Evolutionary conservation across 2,797 vertebrate genomes (phyloP), one percentile per base, ranked within the genome.

Genomic region (Philypnodon macrostomus): DNA sequence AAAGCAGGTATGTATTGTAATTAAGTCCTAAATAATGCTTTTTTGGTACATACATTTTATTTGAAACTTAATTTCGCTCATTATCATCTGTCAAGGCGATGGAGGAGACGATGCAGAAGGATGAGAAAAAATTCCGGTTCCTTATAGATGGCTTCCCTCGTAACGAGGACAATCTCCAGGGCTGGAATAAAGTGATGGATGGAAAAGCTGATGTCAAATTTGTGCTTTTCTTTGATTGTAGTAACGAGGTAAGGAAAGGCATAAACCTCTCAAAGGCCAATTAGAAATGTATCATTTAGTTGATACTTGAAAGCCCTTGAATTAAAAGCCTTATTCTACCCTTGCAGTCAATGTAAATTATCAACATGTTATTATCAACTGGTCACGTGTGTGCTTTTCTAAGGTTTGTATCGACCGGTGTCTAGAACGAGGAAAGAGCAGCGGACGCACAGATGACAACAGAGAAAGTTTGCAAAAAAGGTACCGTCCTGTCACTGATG

Each of bases 141-240:
- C 93, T 99, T 61, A 97, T 99, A 54, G 97, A 98, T 52, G 96
- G 96, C 24, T 99, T 99, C 75, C 97, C 97, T 33, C 94, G 97
- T 46, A 98, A 99, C 48, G 85, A 97, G 85, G 93, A 98, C 87
- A 99, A 99, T 81, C 92, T 99, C 54, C 87, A 93, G 74, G 97
- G 97, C 17, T 98, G 97, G 97, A 92, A 81, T 38, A 84, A 19
- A 1, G 92, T 88, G 53, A 98, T 98, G 97, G 90, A 95, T 14
- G 90, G 81, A 64, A 92, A 95, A 67, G 95, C 94, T 0, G 91
- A 97, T 47, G 92, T 98, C 69, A 94, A 92, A 76, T 99, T 98
- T 72, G 93, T 99, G 79, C 91, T 99, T 29, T 98, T 98, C 84
- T 99, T 99, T 68, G 95, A 99, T 79, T 99, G 96, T 67, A 62